phyloP scores from a whole-genome alignment of 2,888 invertebrate genomes.

The Blera fallax region DNA sequence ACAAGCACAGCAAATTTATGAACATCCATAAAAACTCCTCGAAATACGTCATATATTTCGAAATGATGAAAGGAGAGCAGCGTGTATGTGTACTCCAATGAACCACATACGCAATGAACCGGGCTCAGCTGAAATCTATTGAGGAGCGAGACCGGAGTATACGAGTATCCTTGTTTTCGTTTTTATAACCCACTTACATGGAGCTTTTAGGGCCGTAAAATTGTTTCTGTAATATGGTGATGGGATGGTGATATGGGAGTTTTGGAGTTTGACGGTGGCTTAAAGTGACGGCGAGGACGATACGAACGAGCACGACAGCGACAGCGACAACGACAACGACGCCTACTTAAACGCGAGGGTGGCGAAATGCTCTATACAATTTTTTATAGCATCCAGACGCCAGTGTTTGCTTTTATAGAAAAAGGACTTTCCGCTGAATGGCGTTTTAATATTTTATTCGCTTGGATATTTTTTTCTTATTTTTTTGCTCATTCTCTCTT shows the following conservation, averaged over 20 bases:
- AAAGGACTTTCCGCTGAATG: conserved; percentile 62
- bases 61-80: conserved; percentile 45
- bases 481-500: too few relatives aligned
- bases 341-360: conserved; percentile 63
- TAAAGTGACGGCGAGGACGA: conserved; percentile 44
- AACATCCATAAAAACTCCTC: conserved; percentile 62
- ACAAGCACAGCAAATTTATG: conserved; percentile 56
- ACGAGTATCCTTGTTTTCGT: conserved; percentile 66
- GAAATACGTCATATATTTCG: conserved; percentile 56
- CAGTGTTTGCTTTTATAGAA: conserved; percentile 65
- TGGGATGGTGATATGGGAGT: neutral
- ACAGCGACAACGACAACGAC: conserved; percentile 44
- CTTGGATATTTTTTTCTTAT: conserved; percentile 23
- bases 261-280: conserved; percentile 13
- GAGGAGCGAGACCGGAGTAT: conserved; percentile 37
- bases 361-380: conserved; percentile 25
- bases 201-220: conserved; percentile 68
- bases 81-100: conserved; percentile 29
- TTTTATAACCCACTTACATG: conserved; percentile 72
- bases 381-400: conserved; percentile 61
- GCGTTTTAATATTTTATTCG: conserved; percentile 69
- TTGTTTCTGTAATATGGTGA: conserved; percentile 41
- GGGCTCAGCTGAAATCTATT: conserved; percentile 60
- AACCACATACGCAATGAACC: conserved; percentile 56
- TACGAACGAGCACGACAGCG: conserved; percentile 29